Percentiles rank a stretch among this genome's conserved stretches.
phyloP scores from a whole-genome alignment of 2,113 vertebrate genomes.

The crab-eating macaque (Macaca fascicularis) region DNA sequence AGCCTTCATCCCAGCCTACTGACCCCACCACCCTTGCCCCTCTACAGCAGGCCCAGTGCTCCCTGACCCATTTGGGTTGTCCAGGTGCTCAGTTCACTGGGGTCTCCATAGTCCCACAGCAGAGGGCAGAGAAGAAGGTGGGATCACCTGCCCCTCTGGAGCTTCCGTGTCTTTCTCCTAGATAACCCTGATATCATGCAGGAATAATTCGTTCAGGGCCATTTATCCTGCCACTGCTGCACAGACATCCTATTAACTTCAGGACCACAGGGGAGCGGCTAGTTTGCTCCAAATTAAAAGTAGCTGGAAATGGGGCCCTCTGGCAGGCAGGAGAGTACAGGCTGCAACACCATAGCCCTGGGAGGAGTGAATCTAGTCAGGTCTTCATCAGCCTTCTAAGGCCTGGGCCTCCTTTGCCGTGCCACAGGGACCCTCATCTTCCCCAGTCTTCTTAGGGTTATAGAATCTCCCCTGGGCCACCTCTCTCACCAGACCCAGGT shows the following conservation, averaged over 20 bases:
- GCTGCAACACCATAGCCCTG: fast-evolving
- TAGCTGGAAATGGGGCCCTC: slow-evolving; percentile 39
- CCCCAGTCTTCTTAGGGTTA: neutral
- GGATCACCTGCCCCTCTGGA: neutral
- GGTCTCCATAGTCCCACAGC: too few relatives aligned
- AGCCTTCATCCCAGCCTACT: neutral
- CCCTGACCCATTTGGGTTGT: neutral
- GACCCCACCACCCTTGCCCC: neutral
- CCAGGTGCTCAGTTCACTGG: neutral
- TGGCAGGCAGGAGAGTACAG: neutral
- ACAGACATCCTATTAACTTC: slow-evolving; percentile 53
- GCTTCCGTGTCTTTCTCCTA: neutral
- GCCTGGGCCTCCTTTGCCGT: neutral
- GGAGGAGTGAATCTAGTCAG: neutral
- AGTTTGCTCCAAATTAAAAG: slow-evolving; percentile 61
- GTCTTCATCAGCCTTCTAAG: neutral
- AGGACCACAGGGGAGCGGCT: neutral
- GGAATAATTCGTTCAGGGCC: slow-evolving; percentile 39
- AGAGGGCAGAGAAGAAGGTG: neutral
- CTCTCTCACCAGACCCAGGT: neutral
- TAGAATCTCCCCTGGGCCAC: neutral
- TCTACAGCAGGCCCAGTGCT: neutral
- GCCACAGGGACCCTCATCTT: neutral
- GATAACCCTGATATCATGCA: neutral
- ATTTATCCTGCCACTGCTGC: neutral